Percentiles rank a stretch among this genome's conserved stretches.
phyloP scores from a whole-genome alignment of 2,113 vertebrate species.

The Grammatotria lemairii region DNA sequence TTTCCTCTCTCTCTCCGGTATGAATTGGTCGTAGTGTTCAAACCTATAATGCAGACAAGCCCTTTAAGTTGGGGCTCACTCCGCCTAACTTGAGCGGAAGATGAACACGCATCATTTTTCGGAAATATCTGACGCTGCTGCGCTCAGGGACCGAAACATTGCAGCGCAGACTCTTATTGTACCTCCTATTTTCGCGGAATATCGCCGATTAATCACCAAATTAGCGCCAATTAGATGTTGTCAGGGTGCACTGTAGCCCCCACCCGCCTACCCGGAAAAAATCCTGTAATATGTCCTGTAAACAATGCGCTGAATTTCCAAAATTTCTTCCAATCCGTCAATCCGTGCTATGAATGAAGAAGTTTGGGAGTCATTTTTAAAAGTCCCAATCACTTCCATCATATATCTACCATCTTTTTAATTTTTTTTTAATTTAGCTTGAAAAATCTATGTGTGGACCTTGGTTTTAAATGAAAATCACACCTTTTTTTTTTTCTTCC shows the following conservation, averaged over 20 bases:
- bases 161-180: background rate
- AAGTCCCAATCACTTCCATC: background rate
- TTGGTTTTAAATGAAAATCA: background rate
- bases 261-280: background rate
- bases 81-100: slow-evolving; percentile 57
- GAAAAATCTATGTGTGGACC: background rate
- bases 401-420: background rate
- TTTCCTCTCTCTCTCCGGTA: background rate
- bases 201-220: background rate
- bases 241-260: background rate
- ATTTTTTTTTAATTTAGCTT: rapidly evolving
- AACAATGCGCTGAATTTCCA: background rate
- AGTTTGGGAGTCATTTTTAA: slow-evolving; percentile 3
- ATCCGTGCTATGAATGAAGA: background rate
- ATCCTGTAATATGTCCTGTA: background rate
- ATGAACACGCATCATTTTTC: slow-evolving; percentile 44
- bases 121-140: slow-evolving; percentile 31
- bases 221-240: background rate
- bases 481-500: background rate
- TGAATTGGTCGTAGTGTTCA: slow-evolving; percentile 3
- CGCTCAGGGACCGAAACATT: background rate
- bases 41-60: background rate
- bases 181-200: background rate
- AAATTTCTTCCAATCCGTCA: background rate
- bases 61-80: slow-evolving; percentile 49